Evolutionary conservation across 2,113 vertebrate species (phyloP).

Genomic region (Carassius auratus): DNA sequence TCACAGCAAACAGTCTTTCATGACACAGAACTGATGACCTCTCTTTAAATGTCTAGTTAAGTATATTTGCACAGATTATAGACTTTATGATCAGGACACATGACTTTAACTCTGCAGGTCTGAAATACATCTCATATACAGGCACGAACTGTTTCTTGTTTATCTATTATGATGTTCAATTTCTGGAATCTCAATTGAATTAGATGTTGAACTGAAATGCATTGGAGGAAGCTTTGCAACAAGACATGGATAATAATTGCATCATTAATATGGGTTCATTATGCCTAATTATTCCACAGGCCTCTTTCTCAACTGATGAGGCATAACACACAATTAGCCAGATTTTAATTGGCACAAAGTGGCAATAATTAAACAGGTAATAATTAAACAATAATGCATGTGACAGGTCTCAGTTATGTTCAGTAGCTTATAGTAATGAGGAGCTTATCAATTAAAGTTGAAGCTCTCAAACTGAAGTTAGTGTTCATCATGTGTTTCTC

Average conservation of each 20-base stretch:
- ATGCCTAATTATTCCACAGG: neutral
- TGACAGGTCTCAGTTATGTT: neutral
- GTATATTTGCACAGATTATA: constrained; percentile 5
- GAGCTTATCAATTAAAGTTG: neutral
- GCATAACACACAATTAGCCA: neutral
- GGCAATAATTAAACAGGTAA: neutral
- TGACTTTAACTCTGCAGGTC: neutral
- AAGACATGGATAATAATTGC: neutral
- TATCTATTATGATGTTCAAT: neutral
- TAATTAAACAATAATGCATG: neutral
- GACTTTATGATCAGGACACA: neutral
- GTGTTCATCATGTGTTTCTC: neutral
- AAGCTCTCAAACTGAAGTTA: neutral
- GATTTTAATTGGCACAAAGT: neutral
- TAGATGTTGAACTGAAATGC: neutral
- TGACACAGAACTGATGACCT: constrained; percentile 2
- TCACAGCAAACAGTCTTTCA: neutral
- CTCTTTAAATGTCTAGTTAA: neutral
- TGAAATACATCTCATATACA: neutral
- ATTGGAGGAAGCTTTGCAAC: neutral
- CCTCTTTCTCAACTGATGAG: neutral
- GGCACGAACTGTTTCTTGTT: neutral
- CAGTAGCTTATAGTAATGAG: neutral
- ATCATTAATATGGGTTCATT: neutral
- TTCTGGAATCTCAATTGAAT: neutral